Evolutionary conservation across 1,140 invertebrate species (phyloP), one percentile per base, ranked within the genome.

Genomic region (Bombus superbus): DNA sequence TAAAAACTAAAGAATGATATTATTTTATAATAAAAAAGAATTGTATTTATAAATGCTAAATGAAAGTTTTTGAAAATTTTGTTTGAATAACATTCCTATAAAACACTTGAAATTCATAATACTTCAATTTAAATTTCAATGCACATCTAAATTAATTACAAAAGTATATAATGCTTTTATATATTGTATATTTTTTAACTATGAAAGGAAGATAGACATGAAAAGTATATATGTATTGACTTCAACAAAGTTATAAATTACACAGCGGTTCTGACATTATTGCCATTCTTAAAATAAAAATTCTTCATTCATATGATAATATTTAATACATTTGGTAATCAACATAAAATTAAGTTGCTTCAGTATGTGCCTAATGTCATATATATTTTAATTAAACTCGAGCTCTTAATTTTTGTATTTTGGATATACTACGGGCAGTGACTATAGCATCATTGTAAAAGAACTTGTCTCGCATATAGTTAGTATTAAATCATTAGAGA

Each of bases 371-470:
- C 68, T 42, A 73, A 81, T 81, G 3, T 62, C 47, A 57, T 81
- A 89, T 72, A 35, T 83, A 77, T 71, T 62, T 89, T 76, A 38
- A 76, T 82, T 72, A 75, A 76, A 77, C 11, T 89, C 32, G 42
- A 77, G 66, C 69, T 62, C 40, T 84, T 64, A 40, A 72, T 83
- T 88, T 83, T 84, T 64, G 53, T 62, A 81, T 86, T 22, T 22
- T 73, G 59, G 44, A 76, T 87, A 85, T 59, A 86, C 74, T 86
- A 76, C 76, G 83, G 91, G 91, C 91, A 92, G 91, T 92, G 91
- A 91, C 72, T 87, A 89, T 81, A 89, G 88, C 89, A 89, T 85
- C 62, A 82, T 83, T 59, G 42, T 91, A 82, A 89, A 78, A 71
- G 82, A 88, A 77, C 75, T 74, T 85, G 69, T 80, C 84, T 68